Evolutionary conservation across 2,888 invertebrate genomes (phyloP).

Genomic region (Sinopyrophorus schimmeli): DNA sequence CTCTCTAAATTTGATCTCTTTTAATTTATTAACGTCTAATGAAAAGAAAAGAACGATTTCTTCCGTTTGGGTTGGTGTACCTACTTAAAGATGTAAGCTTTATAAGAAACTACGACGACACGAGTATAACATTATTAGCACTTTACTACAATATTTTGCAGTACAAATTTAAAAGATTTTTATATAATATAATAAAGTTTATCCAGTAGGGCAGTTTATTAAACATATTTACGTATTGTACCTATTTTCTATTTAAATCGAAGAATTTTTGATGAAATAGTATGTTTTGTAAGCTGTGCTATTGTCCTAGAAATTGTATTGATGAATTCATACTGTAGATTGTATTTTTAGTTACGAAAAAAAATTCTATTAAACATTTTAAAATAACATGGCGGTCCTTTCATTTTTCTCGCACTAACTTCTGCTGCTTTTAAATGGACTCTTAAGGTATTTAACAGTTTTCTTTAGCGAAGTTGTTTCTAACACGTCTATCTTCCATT

Average conservation of each 20-base stretch:
- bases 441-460: too few relatives aligned
- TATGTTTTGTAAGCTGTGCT: slow-evolving; percentile 29
- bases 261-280: slow-evolving; percentile 9
- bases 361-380: slow-evolving; percentile 25
- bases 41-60: slow-evolving; percentile 17
- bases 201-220: slow-evolving; percentile 27
- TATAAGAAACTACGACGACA: slow-evolving; percentile 14
- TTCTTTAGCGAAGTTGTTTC: too few relatives aligned
- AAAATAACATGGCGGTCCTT: slow-evolving; percentile 18
- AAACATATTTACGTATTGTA: slow-evolving; percentile 13
- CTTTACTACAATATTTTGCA: slow-evolving; percentile 32
- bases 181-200: slow-evolving; percentile 25
- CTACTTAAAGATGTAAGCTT: slow-evolving; percentile 19
- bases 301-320: slow-evolving; percentile 29
- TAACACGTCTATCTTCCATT: too few relatives aligned
- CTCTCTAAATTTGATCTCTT: slow-evolving; percentile 31
- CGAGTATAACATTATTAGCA: slow-evolving; percentile 27
- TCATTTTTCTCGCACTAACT: slow-evolving; percentile 8
- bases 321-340: slow-evolving; percentile 28
- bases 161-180: slow-evolving; percentile 30
- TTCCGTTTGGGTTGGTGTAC: slow-evolving; percentile 21
- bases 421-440: too few relatives aligned
- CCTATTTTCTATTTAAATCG: slow-evolving; percentile 10
- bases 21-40: slow-evolving; percentile 29
- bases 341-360: slow-evolving; percentile 32